Base-by-base conservation (phyloP, 1,140 invertebrate genomes). In the Euura lappo region DNA sequence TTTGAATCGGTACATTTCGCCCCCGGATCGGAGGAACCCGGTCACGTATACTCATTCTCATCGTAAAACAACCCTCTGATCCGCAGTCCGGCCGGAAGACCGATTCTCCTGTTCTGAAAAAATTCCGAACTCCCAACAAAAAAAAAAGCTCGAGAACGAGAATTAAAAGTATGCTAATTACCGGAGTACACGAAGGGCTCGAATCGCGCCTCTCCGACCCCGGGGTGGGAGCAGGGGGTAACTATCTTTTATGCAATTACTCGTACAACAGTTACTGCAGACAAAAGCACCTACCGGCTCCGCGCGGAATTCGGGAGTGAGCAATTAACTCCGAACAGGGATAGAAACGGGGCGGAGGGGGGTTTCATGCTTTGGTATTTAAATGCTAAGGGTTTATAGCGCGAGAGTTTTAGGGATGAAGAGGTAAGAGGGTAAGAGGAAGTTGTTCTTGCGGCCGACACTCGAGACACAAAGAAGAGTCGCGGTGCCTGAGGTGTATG, bases 331-430 rank as follows among this genome's bases (percentile, higher is more conserved):
- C 6, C 11, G 69, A 70, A 45, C 11, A 70, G 28, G 28, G 28
- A 28, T 28, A 28, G 28, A 28, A 28, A 28, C 28, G 28, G 28
- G 28, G 28, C 28, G 28, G 28, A 1, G 28, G 28, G 28, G 28
- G 28, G 28, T 28, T 28, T 28, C 79, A 80, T 77, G 80, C 79
- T 84, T 84, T 82, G 80, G 78, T 83, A 85, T 85, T 84, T 84
- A 83, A 84, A 85, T 84, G 82, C 76, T 81, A 76, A 60, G 13
- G 8, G 51, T 60, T 60, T 8, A 60, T 8, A 60, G 28, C 28
- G 28, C 28, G 28, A 3, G 51, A 60, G 51, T n/a, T 60, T 60
- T 6, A 8, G 51, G 2, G 47, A n/a, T 8, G 51, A 60, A n/a
- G 5, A 6, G 13, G 51, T 8, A 8, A n/a, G 13, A 60, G 51